phyloP scores from a whole-genome alignment of 2,113 vertebrate genomes.

The Leptosomus discolor region DNA sequence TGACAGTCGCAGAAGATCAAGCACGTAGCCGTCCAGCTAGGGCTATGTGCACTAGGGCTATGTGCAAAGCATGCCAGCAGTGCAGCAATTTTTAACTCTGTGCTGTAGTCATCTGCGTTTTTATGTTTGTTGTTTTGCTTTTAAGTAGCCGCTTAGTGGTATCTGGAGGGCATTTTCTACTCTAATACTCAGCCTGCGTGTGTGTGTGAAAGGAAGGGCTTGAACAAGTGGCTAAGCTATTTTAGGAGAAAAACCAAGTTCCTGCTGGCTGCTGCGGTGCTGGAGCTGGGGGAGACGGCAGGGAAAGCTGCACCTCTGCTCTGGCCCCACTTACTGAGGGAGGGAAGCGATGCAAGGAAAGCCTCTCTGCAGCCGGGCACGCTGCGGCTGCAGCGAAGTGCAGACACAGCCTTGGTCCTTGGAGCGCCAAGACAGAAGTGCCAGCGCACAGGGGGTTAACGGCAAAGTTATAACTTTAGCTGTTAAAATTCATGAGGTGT shows the following conservation, averaged over 20 bases:
- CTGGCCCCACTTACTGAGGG: fast-evolving
- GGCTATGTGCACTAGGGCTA: neutral
- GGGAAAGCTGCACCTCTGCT: neutral
- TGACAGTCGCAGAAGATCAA: neutral
- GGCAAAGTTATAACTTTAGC: neutral
- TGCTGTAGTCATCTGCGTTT: neutral
- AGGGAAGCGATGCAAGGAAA: neutral
- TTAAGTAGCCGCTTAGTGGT: neutral
- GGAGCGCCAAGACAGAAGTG: neutral
- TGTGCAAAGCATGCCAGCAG: neutral
- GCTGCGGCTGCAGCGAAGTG: neutral
- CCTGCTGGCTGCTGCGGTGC: neutral
- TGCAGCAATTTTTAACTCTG: neutral
- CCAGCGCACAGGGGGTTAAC: neutral
- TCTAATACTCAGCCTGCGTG: neutral
- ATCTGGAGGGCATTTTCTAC: constrained; percentile 5
- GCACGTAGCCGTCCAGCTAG: neutral
- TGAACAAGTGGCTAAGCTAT: neutral
- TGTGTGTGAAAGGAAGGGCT: neutral
- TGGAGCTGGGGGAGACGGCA: neutral
- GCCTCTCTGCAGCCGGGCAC: neutral
- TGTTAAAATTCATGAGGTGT: constrained; percentile 68
- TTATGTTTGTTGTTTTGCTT: constrained; percentile 31
- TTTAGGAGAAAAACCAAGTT: neutral
- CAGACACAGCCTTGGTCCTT: fast-evolving